Conservation (phyloP, 1,140 invertebrate genomes). For the Paramacrobiotus metropolitanus region DNA sequence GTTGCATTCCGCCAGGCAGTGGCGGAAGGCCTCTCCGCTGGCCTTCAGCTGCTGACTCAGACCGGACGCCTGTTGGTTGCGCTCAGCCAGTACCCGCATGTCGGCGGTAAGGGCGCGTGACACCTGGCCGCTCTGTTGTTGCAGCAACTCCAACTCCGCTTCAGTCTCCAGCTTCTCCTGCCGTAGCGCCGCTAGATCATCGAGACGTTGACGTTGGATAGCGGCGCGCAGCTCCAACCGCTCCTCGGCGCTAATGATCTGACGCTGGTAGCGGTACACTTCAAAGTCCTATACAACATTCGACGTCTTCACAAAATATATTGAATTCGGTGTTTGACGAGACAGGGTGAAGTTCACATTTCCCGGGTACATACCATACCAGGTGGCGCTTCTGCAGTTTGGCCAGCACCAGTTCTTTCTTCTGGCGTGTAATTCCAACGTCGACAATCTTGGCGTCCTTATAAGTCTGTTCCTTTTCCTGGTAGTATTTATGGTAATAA, state of each 20-base stretch:
- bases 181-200: neutral
- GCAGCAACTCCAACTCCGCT: neutral
- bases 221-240: neutral
- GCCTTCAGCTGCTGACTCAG: neutral
- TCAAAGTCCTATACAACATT: slow-evolving; percentile 5
- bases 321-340: neutral
- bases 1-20: neutral
- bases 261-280: neutral
- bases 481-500: slow-evolving; percentile 1
- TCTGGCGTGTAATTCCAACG: neutral
- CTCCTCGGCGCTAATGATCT: neutral
- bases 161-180: neutral
- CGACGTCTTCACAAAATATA: no score
- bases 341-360: neutral
- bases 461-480: neutral
- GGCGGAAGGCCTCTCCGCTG: neutral
- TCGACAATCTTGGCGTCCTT: slow-evolving; percentile 1
- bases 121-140: neutral
- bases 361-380: neutral
- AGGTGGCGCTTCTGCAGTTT: neutral
- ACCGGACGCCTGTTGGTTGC: neutral
- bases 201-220: neutral
- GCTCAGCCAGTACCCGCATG: neutral
- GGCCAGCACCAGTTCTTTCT: neutral
- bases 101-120: neutral